Base-by-base conservation (phyloP, 37 sponge, comb jelly and placozoan genomes). In the Haliclona indistincta region DNA sequence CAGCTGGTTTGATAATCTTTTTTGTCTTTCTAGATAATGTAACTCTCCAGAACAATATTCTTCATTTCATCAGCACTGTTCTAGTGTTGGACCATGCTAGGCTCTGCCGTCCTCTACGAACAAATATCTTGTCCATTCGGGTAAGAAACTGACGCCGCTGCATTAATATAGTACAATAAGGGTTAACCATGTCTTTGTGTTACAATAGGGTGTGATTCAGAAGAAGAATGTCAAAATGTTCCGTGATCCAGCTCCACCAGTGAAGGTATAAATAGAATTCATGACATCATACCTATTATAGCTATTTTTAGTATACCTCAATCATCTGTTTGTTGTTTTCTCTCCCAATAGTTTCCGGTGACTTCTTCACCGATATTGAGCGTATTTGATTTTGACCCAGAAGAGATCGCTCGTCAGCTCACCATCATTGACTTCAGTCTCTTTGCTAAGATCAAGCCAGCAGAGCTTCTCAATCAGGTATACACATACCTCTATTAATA, bases 391-490 rank as follows among this genome's bases (percentile, higher is more conserved):
- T 90, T 93, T 77, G 92, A 93, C 33, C 88, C 97, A 0, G 93
- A 89, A 62, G 97, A 96, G 72, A 87, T 96, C 1, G 97, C 97
- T 4, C 28, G 97, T 56, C 97, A 96, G 43, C 53, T 96, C 54
- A 93, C 93, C 37, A 67, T 96, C 70, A 90, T 93, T 35, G 97
- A 96, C 73, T 96, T 93, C 82, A 47, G 38, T 1, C 77, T 96
- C 43, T 96, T 90, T 77, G 79, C 83, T 39, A 91, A 87, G 55
- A 96, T 96, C 64, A 86, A 87, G 66, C 97, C 97, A 25, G 42
- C 75, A n/a, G 97, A 96, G 56, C 73, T 93, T 49, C 73, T 96
- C 36, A 93, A 96, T 67, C 95, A 94, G 84, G 93, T 92, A 63
- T 36, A 13, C 37, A 67, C 39, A 13, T 67, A 30, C 38, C 8